Evolutionary conservation across 2,113 vertebrate genomes (phyloP).

Genomic region (Cephalopholis sonnerati): DNA sequence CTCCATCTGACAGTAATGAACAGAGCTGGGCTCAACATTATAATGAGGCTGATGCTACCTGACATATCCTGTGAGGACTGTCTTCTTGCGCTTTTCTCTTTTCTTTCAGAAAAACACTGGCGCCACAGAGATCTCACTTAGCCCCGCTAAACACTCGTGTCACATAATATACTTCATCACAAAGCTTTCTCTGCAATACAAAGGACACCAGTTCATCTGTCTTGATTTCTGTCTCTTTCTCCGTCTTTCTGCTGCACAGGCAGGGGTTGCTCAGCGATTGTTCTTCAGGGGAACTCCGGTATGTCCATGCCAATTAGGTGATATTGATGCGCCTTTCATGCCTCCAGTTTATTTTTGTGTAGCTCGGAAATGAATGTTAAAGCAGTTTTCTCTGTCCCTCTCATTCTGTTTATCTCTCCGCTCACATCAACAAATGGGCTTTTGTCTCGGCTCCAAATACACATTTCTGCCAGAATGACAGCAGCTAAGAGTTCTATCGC

Average conservation of each 20-base stretch:
- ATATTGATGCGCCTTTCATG: conserved; percentile 49
- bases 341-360: conserved; percentile 47
- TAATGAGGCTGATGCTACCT: conserved; percentile 57
- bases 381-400: conserved; percentile 37
- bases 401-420: conserved; percentile 41
- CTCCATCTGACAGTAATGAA: conserved; percentile 39
- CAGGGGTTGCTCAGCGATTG: conserved; percentile 36
- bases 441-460: conserved; percentile 44
- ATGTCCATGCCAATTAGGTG: conserved; percentile 61
- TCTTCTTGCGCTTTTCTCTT: conserved; percentile 24
- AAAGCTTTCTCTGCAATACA: conserved; percentile 39
- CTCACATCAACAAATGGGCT: conserved; percentile 53
- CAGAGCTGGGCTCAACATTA: conserved; percentile 14
- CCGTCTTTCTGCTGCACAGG: conserved; percentile 2
- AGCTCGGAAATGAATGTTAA: conserved; percentile 40
- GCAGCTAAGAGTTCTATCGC: conserved; percentile 18
- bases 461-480: conserved; percentile 46
- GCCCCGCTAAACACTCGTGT: conserved; percentile 54
- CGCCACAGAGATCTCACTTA: conserved; percentile 36
- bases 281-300: conserved; percentile 50
- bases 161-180: conserved; percentile 57
- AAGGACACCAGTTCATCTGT: conserved; percentile 42
- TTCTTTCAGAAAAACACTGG: conserved; percentile 39
- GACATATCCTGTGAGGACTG: conserved; percentile 50
- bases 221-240: conserved; percentile 42